phyloP scores from a whole-genome alignment of 2,113 vertebrate species.

The Periophthalmodon schlosseri region DNA sequence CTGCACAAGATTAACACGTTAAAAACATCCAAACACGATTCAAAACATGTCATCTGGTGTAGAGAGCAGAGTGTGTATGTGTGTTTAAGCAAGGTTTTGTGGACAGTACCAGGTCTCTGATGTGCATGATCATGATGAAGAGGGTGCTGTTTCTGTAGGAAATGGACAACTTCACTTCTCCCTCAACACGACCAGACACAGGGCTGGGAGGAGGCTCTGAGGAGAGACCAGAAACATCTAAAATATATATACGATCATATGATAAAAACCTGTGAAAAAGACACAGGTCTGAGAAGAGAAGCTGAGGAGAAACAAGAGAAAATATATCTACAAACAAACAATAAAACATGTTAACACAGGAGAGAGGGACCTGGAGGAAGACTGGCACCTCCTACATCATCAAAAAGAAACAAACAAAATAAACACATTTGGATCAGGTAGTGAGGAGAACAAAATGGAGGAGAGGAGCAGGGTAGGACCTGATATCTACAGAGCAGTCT shows the following conservation, averaged over 20 bases:
- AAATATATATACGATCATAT: too few relatives aligned
- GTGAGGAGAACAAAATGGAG: too few relatives aligned
- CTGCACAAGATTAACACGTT: conserved; percentile 61
- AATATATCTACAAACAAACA: too few relatives aligned
- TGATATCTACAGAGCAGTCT: too few relatives aligned
- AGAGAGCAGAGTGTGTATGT: background rate
- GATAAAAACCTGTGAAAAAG: background rate
- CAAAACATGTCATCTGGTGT: too few relatives aligned
- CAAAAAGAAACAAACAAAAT: too few relatives aligned
- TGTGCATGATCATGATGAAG: conserved; percentile 99
- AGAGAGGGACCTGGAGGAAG: background rate
- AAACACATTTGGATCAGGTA: too few relatives aligned
- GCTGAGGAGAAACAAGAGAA: background rate
- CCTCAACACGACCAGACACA: conserved; percentile 88
- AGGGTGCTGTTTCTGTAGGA: conserved; percentile 96
- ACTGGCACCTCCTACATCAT: too few relatives aligned
- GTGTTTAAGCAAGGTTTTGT: background rate
- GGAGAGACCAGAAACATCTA: background rate
- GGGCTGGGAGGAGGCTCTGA: conserved; percentile 82
- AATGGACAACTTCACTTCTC: conserved; percentile 94
- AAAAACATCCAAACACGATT: too few relatives aligned
- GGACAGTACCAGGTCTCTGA: conserved; percentile 84
- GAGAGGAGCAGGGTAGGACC: too few relatives aligned
- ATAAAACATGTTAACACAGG: background rate
- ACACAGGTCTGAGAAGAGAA: background rate